Base-by-base conservation (phyloP, 2,888 invertebrate genomes). In the Dasypogon diadema region DNA sequence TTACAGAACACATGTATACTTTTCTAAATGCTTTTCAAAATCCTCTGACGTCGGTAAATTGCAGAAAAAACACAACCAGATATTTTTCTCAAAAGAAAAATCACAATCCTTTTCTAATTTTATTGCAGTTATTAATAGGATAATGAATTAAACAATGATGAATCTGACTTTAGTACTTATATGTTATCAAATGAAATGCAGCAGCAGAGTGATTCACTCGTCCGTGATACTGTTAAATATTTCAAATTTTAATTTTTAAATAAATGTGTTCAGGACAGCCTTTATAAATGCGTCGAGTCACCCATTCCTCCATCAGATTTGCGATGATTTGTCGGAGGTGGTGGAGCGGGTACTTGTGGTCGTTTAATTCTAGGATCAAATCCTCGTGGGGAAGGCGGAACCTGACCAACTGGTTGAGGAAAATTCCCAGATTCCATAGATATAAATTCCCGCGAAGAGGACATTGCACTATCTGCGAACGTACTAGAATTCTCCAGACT, bases 301-400 rank as follows among this genome's bases (percentile, higher is more conserved):
- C 74, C 75, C 21, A 77, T 18, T 48, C 74, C 75, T 73, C 77
- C 75, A 68, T 78, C 79, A 12, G 78, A 79, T 56, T 76, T 76
- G 21, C 76, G 72, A 48, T 78, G 78, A 75, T 78, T 78, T 70
- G 79, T 78, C 16, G 79, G 78, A 22, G 80, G 78, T 6, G 79
- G 78, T 8, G 80, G 80, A 26, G 80, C 78, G 16, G 79, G 79
- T 6, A 80, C 75, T 75, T 79, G 79, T 6, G 80, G 80, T 48
- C 80, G 56, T 76, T 80, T 80, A 60, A 80, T 79, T 16, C 58
- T 42, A 12, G 58, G 76, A 76, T 79, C 79, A 68, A 79, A 79
- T 16, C 79, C 79, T 26, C 80, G 75, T 2, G 80, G 80, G 18
- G 79, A 80, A 30, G 79, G 79, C 18, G 80, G 79, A 21, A 79